phyloP scores from a whole-genome alignment of 2,888 invertebrate genomes.

The Watsonalla binaria region DNA sequence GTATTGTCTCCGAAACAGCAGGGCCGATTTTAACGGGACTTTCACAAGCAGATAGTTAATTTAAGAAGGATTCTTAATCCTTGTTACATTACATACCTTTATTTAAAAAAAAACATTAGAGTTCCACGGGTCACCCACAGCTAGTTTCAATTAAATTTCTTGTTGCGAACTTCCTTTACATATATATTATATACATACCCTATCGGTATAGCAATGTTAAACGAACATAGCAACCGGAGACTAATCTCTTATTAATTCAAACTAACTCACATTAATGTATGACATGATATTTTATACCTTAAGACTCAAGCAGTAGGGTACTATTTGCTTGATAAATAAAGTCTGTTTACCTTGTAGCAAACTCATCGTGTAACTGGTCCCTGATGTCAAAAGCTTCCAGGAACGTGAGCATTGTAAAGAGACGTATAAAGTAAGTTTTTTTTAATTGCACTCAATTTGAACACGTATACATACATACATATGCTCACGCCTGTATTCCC shows the following conservation, averaged over 20 bases:
- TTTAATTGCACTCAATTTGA: neutral
- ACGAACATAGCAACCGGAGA: conserved; percentile 24
- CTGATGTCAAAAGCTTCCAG: conserved; percentile 23
- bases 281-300: neutral
- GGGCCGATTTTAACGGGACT: too few relatives aligned
- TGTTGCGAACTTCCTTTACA: neutral
- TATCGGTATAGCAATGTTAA: conserved; percentile 30
- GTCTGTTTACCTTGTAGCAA: conserved; percentile 14
- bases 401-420: neutral
- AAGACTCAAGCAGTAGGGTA: neutral
- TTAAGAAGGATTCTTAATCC: too few relatives aligned
- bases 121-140: too few relatives aligned
- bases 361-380: conserved; percentile 35
- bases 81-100: too few relatives aligned
- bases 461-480: too few relatives aligned
- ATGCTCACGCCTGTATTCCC: too few relatives aligned
- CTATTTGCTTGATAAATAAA: neutral
- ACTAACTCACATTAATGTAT: neutral
- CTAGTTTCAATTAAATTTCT: too few relatives aligned
- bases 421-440: neutral
- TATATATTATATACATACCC: conserved; percentile 13
- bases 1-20: too few relatives aligned
- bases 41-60: too few relatives aligned
- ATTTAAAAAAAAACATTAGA: too few relatives aligned
- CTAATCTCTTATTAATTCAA: conserved; percentile 35